A percentile compares a stretch with the other conserved stretches of the same genome.
Conservation (phyloP, 2,797 vertebrate species). For the Todus mexicanus region DNA sequence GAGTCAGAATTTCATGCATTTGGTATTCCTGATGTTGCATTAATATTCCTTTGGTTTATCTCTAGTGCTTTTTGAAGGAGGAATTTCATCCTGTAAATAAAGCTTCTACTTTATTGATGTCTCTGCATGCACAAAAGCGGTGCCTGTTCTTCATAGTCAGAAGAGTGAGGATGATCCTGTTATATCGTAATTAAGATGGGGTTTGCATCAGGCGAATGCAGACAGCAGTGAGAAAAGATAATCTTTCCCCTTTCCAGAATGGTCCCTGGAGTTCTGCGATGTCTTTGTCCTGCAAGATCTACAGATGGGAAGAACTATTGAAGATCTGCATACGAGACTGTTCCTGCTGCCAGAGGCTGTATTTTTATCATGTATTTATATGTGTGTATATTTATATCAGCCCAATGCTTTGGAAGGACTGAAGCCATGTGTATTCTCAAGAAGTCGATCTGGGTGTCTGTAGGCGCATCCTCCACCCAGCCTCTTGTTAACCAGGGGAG, state of each 20-base stretch:
- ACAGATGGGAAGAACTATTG: not conserved
- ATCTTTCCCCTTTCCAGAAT: not conserved
- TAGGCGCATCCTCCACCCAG: not conserved
- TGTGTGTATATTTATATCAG: not conserved
- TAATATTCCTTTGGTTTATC: conserved; percentile 29
- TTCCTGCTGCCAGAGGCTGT: not conserved
- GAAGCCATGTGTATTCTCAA: not conserved
- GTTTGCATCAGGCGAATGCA: not conserved
- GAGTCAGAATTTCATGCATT: conserved; percentile 36
- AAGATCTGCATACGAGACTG: not conserved
- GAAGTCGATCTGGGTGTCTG: not conserved
- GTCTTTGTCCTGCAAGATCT: not conserved
- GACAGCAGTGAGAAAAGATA: not conserved
- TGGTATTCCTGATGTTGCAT: not conserved
- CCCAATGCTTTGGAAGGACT: not conserved
- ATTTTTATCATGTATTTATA: not conserved
- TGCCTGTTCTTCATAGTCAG: not conserved
- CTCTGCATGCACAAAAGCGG: not conserved
- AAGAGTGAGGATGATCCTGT: not conserved
- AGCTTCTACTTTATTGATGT: not conserved
- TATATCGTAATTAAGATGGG: not conserved
- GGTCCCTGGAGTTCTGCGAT: not conserved
- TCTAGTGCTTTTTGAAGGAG: not conserved
- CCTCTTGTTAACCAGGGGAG: not conserved
- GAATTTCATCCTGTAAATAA: conserved; percentile 4